Evolutionary conservation across 2,888 invertebrate species (phyloP).

Genomic region (Catotricha subobsoleta): DNA sequence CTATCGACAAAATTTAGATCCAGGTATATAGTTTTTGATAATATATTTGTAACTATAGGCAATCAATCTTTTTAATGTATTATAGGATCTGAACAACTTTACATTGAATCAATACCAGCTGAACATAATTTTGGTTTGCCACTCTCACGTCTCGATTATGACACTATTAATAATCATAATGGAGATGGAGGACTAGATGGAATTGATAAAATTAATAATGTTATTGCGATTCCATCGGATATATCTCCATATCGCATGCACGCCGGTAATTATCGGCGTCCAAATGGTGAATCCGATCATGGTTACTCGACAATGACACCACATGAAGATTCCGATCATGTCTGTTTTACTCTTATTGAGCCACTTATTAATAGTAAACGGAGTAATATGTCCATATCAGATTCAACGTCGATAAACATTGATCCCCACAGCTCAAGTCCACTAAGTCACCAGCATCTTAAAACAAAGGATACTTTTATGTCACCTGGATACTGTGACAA

Average conservation of each 20-base stretch:
- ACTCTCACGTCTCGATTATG: conserved; percentile 54
- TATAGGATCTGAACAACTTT: conserved; percentile 29
- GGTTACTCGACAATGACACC: conserved; percentile 91
- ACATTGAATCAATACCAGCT: conserved; percentile 31
- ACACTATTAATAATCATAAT: conserved; percentile 38
- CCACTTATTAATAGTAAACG: conserved; percentile 37
- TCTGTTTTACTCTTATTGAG: conserved; percentile 53
- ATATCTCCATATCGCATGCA: conserved; percentile 75
- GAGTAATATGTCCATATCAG: conserved; percentile 35
- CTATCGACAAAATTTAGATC: conserved; percentile 45
- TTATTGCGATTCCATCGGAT: conserved; percentile 41
- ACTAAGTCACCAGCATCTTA: conserved; percentile 17
- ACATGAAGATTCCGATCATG: conserved; percentile 73
- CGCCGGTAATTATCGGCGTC: conserved; percentile 51
- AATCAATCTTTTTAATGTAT: neutral
- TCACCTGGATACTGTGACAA: neutral
- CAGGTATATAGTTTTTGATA: conserved; percentile 8
- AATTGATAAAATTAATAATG: conserved; percentile 38
- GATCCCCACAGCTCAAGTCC: conserved; percentile 28
- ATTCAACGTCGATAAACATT: conserved; percentile 37
- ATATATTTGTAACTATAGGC: neutral
- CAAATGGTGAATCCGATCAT: conserved; percentile 58
- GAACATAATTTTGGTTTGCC: conserved; percentile 41
- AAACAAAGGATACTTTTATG: conserved; percentile 3
- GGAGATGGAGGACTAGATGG: conserved; percentile 10